A percentile compares a stretch with the other conserved stretches of the same genome.
phyloP scores from a whole-genome alignment of 2,113 vertebrate genomes.

The Cygnus atratus region DNA sequence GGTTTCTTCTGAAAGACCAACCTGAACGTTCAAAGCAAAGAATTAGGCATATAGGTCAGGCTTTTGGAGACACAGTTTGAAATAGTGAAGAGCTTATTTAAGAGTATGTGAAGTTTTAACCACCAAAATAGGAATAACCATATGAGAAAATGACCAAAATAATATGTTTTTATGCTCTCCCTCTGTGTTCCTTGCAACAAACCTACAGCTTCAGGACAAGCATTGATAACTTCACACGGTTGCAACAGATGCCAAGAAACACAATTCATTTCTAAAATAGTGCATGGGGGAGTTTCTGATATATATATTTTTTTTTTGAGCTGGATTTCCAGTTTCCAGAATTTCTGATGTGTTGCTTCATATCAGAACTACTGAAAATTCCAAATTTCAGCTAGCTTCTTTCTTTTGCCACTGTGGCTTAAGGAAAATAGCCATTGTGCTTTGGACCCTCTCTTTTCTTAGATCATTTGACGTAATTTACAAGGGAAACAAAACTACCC shows the following conservation, averaged over 20 bases:
- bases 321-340: not conserved
- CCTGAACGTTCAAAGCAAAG: not conserved
- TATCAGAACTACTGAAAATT: not conserved
- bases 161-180: not conserved
- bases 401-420: not conserved
- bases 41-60: not conserved
- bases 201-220: not conserved
- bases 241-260: not conserved
- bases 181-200: not conserved
- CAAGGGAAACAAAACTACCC: not conserved
- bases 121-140: not conserved
- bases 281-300: not conserved
- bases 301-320: accelerated
- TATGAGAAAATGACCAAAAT: not conserved
- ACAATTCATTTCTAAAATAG: not conserved
- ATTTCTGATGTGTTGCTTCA: not conserved
- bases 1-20: not conserved
- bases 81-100: not conserved
- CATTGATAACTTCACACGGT: not conserved
- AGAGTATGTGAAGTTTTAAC: not conserved
- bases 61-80: not conserved
- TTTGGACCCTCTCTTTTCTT: not conserved
- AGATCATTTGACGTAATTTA: not conserved
- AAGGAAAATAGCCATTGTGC: not conserved
- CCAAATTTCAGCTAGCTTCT: not conserved